Percentiles rank a stretch among this genome's conserved stretches.
Conservation (phyloP, 92 coral and sea anemone species). For the Porites lobata region DNA sequence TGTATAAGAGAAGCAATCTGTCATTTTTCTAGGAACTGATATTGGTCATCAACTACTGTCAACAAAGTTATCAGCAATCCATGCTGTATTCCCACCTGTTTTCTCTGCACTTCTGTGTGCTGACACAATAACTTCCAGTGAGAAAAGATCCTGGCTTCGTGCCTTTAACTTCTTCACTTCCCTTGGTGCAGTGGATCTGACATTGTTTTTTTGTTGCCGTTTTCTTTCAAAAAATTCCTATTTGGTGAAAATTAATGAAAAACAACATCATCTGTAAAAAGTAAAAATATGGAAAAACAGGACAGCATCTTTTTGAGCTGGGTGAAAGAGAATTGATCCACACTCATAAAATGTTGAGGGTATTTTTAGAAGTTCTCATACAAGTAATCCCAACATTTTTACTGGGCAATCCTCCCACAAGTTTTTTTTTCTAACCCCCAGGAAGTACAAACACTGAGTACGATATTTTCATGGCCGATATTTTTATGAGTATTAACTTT, state of each 20-base stretch:
- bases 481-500: too few relatives aligned
- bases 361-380: too few relatives aligned
- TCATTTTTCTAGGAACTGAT: too few relatives aligned
- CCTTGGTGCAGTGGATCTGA: background rate
- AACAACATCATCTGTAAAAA: background rate
- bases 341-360: too few relatives aligned
- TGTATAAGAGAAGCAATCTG: background rate
- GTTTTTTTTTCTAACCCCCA: background rate
- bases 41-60: too few relatives aligned
- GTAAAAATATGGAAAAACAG: too few relatives aligned
- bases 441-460: background rate
- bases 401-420: background rate
- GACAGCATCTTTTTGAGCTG: too few relatives aligned
- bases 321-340: too few relatives aligned
- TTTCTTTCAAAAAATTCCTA: slow-evolving; percentile 63
- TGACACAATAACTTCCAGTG: slow-evolving; percentile 47
- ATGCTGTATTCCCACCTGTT: slow-evolving; percentile 9
- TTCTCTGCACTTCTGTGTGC: slow-evolving; percentile 33
- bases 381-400: too few relatives aligned
- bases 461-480: background rate
- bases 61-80: background rate
- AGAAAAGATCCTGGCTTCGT: slow-evolving; percentile 38
- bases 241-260: background rate
- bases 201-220: slow-evolving; percentile 24
- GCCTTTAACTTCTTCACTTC: background rate